Evolutionary conservation across 2,888 invertebrate genomes (phyloP), one percentile per base, ranked within the genome.

Genomic region (Ariolimax columbianus): DNA sequence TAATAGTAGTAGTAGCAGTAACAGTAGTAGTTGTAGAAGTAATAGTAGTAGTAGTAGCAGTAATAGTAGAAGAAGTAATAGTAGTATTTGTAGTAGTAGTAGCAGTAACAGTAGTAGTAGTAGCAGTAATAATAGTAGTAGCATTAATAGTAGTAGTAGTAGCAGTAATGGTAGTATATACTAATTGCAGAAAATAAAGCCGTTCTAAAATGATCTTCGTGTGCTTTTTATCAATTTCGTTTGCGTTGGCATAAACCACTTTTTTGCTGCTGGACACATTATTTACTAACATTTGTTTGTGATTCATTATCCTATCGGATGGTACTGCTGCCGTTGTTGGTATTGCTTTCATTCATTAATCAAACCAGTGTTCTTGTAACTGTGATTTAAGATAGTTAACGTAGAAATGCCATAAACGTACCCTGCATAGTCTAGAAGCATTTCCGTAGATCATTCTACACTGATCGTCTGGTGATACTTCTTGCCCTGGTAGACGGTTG

Each of bases 221-320:
- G n/a, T n/a, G n/a, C n/a, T n/a, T n/a, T n/a, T n/a, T n/a, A n/a
- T n/a, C n/a, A n/a, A n/a, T n/a, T n/a, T n/a, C n/a, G n/a, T n/a
- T n/a, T n/a, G n/a, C n/a, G n/a, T n/a, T n/a, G n/a, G n/a, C n/a
- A n/a, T n/a, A n/a, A n/a, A n/a, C n/a, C n/a, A n/a, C n/a, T n/a
- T n/a, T n/a, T n/a, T n/a, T n/a, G n/a, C n/a, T n/a, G n/a, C n/a
- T n/a, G n/a, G n/a, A n/a, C n/a, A n/a, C n/a, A n/a, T n/a, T n/a
- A n/a, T n/a, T n/a, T n/a, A n/a, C n/a, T n/a, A n/a, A n/a, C n/a
- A n/a, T n/a, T n/a, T n/a, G n/a, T n/a, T 14, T 90, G 90, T 66
- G 90, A 91, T 55, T 91, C 90, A 1, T 87, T 82, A 23, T 90
- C 90, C 91, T 91, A 75, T 14, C 9, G 63, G 19, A 51, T 51